phyloP scores from a whole-genome alignment of 2,888 invertebrate genomes.

The Microplitis deprimator region DNA sequence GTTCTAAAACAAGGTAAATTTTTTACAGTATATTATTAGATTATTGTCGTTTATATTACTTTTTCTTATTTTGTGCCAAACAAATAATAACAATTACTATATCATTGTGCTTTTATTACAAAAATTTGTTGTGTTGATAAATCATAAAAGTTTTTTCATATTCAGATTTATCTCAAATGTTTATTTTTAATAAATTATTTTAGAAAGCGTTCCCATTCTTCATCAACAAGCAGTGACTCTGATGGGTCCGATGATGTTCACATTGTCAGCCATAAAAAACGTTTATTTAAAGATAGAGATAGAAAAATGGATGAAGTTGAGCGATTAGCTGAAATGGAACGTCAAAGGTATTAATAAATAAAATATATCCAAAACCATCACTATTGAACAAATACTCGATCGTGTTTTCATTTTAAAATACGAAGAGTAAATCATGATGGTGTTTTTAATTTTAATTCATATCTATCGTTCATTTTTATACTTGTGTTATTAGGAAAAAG shows the following conservation, averaged over 20 bases:
- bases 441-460: slow-evolving; percentile 25
- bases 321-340: slow-evolving; percentile 91
- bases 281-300: slow-evolving; percentile 70
- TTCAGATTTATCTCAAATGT: neutral
- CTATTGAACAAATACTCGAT: slow-evolving; percentile 23
- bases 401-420: slow-evolving; percentile 31
- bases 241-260: slow-evolving; percentile 79
- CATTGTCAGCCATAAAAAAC: slow-evolving; percentile 72
- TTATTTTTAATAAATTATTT: slow-evolving; percentile 27
- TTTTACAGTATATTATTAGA: neutral
- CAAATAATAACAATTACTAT: too few relatives aligned
- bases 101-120: too few relatives aligned
- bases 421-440: slow-evolving; percentile 21
- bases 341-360: slow-evolving; percentile 77
- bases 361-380: neutral
- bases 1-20: slow-evolving; percentile 80
- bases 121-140: neutral
- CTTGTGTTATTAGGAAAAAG: slow-evolving; percentile 70
- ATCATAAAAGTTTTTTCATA: neutral
- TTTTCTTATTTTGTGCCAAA: too few relatives aligned
- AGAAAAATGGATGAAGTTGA: slow-evolving; percentile 93
- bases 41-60: too few relatives aligned
- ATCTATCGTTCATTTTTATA: slow-evolving; percentile 52
- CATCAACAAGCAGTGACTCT: slow-evolving; percentile 81
- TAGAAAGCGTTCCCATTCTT: slow-evolving; percentile 85